Evolutionary conservation across 2,888 invertebrate genomes (phyloP).

Genomic region (Drosophila picticornis): DNA sequence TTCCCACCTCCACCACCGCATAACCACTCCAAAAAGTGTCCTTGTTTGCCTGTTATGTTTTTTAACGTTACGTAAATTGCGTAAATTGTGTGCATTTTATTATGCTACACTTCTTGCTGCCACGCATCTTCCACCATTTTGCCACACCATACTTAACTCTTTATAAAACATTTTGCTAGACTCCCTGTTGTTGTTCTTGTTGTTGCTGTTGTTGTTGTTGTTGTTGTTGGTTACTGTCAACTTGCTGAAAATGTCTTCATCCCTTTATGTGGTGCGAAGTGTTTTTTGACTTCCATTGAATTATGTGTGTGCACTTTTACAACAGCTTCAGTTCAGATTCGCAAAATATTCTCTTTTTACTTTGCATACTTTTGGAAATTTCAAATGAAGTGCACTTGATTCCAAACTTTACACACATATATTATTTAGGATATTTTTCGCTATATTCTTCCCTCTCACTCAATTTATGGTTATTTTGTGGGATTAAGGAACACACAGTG

Average conservation of each 20-base stretch:
- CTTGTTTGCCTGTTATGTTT: conserved; percentile 68
- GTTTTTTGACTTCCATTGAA: conserved; percentile 10
- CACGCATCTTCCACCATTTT: conserved; percentile 16
- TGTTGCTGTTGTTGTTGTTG: neutral
- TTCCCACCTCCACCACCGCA: neutral
- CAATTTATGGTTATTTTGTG: neutral
- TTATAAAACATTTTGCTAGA: conserved; percentile 43
- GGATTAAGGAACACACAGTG: neutral
- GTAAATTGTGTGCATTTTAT: conserved; percentile 73
- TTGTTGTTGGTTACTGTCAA: conserved; percentile 25
- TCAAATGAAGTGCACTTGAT: conserved; percentile 5
- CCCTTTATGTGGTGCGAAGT: conserved; percentile 55
- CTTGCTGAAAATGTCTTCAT: conserved; percentile 54
- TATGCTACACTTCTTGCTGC: conserved; percentile 55
- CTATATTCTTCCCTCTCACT: neutral
- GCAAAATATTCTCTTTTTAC: conserved; percentile 1
- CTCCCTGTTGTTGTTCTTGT: neutral
- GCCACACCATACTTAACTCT: conserved; percentile 34
- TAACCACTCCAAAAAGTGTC: conserved; percentile 31
- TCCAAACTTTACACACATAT: neutral
- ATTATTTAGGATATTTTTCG: neutral
- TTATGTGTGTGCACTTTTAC: conserved; percentile 23
- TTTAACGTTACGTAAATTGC: conserved; percentile 69
- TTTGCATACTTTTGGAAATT: neutral
- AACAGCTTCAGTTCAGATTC: conserved; percentile 18